Conservation (phyloP, 2,113 vertebrate species). For the Pogona vitticeps region DNA sequence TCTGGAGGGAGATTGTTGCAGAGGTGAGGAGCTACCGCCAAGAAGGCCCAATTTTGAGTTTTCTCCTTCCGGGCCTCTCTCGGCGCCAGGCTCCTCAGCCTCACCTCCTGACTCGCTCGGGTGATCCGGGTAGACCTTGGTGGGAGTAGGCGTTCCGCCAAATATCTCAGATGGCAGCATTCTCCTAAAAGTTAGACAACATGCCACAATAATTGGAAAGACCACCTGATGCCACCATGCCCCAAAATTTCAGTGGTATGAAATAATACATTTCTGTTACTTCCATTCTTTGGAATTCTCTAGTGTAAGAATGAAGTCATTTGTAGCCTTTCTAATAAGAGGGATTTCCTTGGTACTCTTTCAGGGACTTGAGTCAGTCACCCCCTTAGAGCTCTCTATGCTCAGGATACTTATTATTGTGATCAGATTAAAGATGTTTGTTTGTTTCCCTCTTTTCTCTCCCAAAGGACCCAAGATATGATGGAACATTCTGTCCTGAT, state of each 20-base stretch:
- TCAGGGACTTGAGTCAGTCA: background rate
- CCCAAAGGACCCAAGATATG: no score
- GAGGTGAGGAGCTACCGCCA: no score
- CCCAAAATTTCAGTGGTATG: background rate
- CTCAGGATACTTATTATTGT: background rate
- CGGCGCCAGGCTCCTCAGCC: no score
- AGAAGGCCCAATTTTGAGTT: no score
- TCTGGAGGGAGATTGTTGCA: no score
- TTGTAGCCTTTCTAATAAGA: background rate
- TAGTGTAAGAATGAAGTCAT: background rate
- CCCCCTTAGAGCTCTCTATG: background rate
- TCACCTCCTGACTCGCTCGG: no score
- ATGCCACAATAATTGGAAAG: background rate
- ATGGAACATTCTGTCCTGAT: no score
- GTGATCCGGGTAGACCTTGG: no score
- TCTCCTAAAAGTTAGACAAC: background rate
- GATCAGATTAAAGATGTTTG: background rate
- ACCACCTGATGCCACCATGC: background rate
- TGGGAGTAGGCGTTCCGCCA: no score
- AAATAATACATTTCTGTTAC: background rate
- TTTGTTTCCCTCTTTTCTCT: no score
- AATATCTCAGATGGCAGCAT: background rate
- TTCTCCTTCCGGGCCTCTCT: no score
- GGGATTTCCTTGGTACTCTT: background rate
- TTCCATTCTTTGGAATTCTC: background rate